Conservation (phyloP, 2,797 vertebrate species). For the Merluccius polli region DNA sequence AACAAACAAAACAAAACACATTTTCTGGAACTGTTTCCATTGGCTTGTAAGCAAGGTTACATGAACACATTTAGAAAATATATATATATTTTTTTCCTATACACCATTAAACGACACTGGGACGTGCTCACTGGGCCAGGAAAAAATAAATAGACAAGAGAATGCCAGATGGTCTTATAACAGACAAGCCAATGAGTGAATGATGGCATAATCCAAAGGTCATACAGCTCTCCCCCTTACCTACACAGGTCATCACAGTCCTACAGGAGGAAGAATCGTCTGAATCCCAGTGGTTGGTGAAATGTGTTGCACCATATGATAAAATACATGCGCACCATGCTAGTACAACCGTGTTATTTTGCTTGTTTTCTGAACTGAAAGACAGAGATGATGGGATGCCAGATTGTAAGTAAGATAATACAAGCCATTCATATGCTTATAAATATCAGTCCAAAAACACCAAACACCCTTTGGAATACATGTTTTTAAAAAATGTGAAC, state of each 20-base stretch:
- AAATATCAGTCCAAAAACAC: background rate
- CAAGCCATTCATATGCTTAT: background rate
- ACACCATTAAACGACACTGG: constrained; percentile 17
- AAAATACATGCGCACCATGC: constrained; percentile 10
- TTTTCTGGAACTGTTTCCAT: constrained; percentile 17
- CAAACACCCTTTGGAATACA: background rate
- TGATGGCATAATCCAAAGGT: constrained; percentile 20
- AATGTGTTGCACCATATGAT: constrained; percentile 8
- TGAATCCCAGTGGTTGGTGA: constrained; percentile 23
- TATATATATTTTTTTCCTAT: constrained; percentile 13
- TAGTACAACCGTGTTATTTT: background rate
- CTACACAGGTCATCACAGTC: background rate
- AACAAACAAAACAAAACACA: too few species aligned
- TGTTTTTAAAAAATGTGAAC: background rate
- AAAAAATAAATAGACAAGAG: background rate
- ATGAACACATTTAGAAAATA: constrained; percentile 3
- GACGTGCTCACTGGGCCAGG: constrained; percentile 18
- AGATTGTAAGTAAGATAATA: background rate
- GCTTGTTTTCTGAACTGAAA: constrained; percentile 11
- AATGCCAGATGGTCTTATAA: background rate
- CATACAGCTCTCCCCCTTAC: background rate
- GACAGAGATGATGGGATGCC: background rate
- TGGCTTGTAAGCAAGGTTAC: constrained; percentile 21
- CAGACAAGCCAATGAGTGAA: constrained; percentile 22
- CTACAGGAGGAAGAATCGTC: background rate